These are phyloP conservation scores for Mesoligia furuncula DNA, from an alignment of 2,888 invertebrate genomes.

Conservation along the genomic window DNA sequence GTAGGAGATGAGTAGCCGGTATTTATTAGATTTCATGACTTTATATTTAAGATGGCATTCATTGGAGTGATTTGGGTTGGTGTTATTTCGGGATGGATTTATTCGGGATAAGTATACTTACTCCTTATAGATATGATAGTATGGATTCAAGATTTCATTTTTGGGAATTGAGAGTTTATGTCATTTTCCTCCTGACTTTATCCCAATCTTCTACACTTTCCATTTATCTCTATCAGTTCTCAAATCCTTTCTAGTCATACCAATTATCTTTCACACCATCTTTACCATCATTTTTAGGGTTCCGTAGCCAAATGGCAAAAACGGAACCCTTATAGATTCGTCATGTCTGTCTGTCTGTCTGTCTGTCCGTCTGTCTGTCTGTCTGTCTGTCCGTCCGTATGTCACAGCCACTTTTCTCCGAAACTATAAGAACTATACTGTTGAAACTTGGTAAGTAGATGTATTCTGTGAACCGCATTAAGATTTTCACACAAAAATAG, in stretches of 20 bases:
- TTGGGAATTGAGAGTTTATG: not conserved
- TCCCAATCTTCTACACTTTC: not conserved
- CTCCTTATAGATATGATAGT: not conserved
- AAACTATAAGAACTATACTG: no score
- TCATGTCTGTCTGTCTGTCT: no score
- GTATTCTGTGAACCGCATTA: no score
- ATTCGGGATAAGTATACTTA: not conserved
- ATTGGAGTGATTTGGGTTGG: not conserved
- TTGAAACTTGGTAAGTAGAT: no score
- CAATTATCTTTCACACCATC: not conserved
- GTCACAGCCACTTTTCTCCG: no score
- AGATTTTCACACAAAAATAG: no score
- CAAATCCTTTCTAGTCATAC: no score
- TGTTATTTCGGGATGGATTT: not conserved
- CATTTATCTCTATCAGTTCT: not conserved
- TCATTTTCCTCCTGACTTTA: not conserved
- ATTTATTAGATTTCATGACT: constrained; percentile 15
- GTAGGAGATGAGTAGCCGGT: not conserved
- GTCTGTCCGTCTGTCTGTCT: no score
- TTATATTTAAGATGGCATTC: constrained; percentile 6
- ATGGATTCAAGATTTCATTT: not conserved
- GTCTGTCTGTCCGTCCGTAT: no score
- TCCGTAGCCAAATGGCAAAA: no score
- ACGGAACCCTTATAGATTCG: no score
- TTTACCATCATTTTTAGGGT: no score